Evolutionary conservation across 2,797 vertebrate genomes (phyloP), one percentile per base, ranked within the genome.

Genomic region (Clarias platycephalus): DNA sequence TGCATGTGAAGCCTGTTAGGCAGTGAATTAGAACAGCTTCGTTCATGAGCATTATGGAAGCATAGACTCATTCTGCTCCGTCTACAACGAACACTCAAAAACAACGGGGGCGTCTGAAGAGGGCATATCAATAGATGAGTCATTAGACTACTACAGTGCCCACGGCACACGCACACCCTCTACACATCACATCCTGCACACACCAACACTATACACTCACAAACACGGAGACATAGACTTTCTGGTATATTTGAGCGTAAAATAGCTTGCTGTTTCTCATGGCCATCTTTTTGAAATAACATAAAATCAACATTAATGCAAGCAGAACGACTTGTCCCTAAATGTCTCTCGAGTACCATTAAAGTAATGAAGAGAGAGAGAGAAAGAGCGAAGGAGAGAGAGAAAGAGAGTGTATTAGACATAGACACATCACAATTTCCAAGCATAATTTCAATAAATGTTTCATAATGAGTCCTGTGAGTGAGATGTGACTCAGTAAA

Each of bases 71-170:
- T 83, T 83, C 75, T 63, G 63, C 74, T 82, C 74, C 16, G 66
- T 86, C 85, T 60, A 63, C 84, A 82, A 49, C n/a, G 77, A 83
- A 84, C 72, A 83, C 82, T 84, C 80, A 86, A 82, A 86, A 89
- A 86, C 83, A 67, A 84, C 84, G 88, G 88, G 88, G 88, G 88
- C 85, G 88, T 89, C 84, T 83, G 80, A 86, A 87, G 82, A 81
- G 80, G 81, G 82, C 84, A 83, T 82, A 87, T 89, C 84, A 85
- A 87, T 80, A 83, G 84, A 84, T 89, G 88, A 89, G 86, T 89
- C 88, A 89, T 85, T 89, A 87, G 83, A 87, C 81, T 87, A 87
- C 85, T 89, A 85, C 85, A 84, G 86, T 82, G 84, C 88, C 84
- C 86, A 86, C 86, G 84, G 80, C 66, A 66, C 82, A 82, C 85